Evolutionary conservation across 2,113 vertebrate genomes (phyloP).

Genomic region (Lepus europaeus): DNA sequence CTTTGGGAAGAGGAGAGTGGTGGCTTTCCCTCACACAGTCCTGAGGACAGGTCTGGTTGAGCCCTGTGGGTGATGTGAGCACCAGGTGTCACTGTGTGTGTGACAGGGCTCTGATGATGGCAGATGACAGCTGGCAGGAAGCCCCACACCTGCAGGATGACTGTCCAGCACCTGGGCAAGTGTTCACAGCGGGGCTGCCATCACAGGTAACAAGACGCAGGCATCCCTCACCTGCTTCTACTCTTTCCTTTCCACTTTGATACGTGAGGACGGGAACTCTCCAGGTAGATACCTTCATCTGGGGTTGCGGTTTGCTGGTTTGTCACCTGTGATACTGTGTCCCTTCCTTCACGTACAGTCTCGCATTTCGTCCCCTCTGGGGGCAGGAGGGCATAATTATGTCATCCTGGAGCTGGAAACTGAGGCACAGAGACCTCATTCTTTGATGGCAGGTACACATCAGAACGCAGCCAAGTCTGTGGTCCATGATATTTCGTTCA

Average conservation of each 20-base stretch:
- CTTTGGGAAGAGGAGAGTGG: background rate
- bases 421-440: background rate
- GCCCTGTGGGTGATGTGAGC: background rate
- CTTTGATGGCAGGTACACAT: background rate
- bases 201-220: rapidly evolving
- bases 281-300: background rate
- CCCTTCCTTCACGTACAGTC: background rate
- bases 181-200: rapidly evolving
- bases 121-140: background rate
- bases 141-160: rapidly evolving
- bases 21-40: background rate
- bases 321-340: background rate
- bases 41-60: rapidly evolving
- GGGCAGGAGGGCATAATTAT: background rate
- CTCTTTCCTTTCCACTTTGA: background rate
- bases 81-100: rapidly evolving
- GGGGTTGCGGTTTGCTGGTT: background rate
- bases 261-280: background rate
- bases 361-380: background rate
- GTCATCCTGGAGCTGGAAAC: background rate
- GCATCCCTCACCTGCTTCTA: background rate
- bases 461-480: background rate
- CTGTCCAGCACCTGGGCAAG: rapidly evolving
- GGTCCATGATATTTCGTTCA: background rate
- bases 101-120: background rate